Evolutionary conservation across 2,888 invertebrate species (phyloP), one percentile per base, ranked within the genome.

Genomic region (Leptarthrus brevirostris): DNA sequence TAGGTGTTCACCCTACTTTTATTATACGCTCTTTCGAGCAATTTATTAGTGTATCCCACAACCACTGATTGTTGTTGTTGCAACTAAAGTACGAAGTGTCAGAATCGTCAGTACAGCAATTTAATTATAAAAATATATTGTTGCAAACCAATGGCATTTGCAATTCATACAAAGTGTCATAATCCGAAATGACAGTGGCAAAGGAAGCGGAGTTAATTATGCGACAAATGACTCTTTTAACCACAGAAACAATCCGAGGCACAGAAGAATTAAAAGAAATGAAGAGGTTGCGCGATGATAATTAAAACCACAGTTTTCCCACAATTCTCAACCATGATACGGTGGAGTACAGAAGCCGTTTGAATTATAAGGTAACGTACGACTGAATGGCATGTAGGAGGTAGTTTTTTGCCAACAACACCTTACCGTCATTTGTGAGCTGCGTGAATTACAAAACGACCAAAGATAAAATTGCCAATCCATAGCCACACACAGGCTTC

Each of bases 281-380:
- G n/a, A 47, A 64, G 47, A 64, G 12, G 22, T n/a, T 47, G 24
- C 6, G 64, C 64, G 44, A 30, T 53, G 40, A 73, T 73, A 73
- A 73, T 73, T 73, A 73, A 73, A 73, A 73, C 73, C 73, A n/a
- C 66, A 73, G 26, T 40, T 66, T 73, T 61, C 73, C 73, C 61
- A 49, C 53, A 64, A 18, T 64, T 40, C 40, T 10, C n/a, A 12
- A 16, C 36, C 47, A 26, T 12, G 36, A 6, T 12, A 24, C 49
- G 12, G 24, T 26, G 47, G 22, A 58, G 14, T 56, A 34, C 56
- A 56, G 34, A 26, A 34, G 16, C 36, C 34, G n/a, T n/a, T 20
- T 8, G 40, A 18, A 20, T 12, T 8, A 20, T 8, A 5, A 6
- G 3, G 14, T 22, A n/a, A 20, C 40, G 61, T 20, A 3, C 3